Base-by-base conservation (phyloP, 64 coral and sea anemone genomes). In the Montipora capricornis region DNA sequence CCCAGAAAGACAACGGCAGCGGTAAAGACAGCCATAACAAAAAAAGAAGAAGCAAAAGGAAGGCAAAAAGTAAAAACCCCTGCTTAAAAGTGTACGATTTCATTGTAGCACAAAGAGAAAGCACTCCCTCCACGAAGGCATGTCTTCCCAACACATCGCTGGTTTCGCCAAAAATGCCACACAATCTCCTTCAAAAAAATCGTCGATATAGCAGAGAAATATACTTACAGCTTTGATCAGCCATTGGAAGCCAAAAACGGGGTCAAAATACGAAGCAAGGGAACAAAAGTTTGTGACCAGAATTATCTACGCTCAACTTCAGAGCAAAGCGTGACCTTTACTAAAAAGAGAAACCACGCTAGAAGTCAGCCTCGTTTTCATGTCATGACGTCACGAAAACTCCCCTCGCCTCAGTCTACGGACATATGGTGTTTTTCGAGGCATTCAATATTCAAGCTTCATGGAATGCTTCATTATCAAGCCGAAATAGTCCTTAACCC, bases 161-260 rank as follows among this genome's bases (percentile, higher is more conserved):
- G 22, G 47, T 86, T 44, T 44, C 5, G 16, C 64, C 14, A 86
- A 47, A 45, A 68, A 14, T 49, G 10, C 68, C 12, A 5, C 6
- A 2, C 9, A 73, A 37, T 37, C 37, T 37, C 37, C 37, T 37
- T 37, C 37, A 37, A 37, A 24, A 20, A 73, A 4, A 71, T 13
- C 47, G 24, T 4, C 15, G 3, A 22, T 20, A 73, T 71, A 86
- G 17, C 48, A 58, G 4, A 0, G 46, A 55, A 59, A 58, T 22
- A 44, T 60, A 91, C 89, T 91, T 83, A 91, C 89, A 91, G 64
- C 69, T 52, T 83, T 91, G 89, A 82, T 91, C 89, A 74, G 75
- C 76, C 89, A 91, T 91, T 73, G 89, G 9, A 50, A 86, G 10
- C 11, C 47, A 45, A 16, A 70, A 2, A 10, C 8, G 14, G 8